Evolutionary conservation across 2,113 vertebrate genomes (phyloP), one percentile per base, ranked within the genome.

Genomic region (Plotosus lineatus): DNA sequence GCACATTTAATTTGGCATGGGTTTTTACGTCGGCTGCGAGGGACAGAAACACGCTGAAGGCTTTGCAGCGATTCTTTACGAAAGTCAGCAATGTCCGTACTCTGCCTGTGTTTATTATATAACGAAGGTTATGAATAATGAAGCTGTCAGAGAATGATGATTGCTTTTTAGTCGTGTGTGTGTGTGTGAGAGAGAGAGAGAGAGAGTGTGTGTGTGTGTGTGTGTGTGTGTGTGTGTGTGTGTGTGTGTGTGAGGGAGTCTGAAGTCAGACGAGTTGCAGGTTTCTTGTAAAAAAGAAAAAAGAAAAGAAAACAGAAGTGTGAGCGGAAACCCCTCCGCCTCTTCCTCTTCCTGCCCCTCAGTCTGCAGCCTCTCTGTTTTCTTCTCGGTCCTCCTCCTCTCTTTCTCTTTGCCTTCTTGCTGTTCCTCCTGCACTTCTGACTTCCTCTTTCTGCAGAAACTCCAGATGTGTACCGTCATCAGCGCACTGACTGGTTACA

Each of bases 381-480:
- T 56, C 21, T 31, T 58, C 53, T 28, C 56, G 10, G 6, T 48
- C 36, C 15, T 28, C 74, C 38, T 23, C 72, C 72, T 19, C 75
- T 78, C 44, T 48, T 19, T 19, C 75, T 78, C 44, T 48, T 19
- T 42, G 28, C 17, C 58, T 33, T 31, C 58, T 60, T 14, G 6
- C 58, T 33, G 12, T 15, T 61, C 58, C 58, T 33, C 4, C 42
- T 65, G 7, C 51, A 1, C 38, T 42, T n/a, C 11, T 2, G 58
- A 38, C 74, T 76, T 60, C 74, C 74, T 58, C 38, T 79, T 28
- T 55, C 15, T 68, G 19, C 23, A 14, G 31, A 63, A n/a, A 36
- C 2, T 1, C 28, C 0, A 14, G 38, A 40, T 44, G 65, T 69
- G 65, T 69, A 69, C 23, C n/a, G 10, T 19, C 2, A 40, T 46